These are phyloP conservation scores for Chloropsis cyanopogon DNA, from an alignment of 2,113 vertebrate species.

Conservation along the genomic window DNA sequence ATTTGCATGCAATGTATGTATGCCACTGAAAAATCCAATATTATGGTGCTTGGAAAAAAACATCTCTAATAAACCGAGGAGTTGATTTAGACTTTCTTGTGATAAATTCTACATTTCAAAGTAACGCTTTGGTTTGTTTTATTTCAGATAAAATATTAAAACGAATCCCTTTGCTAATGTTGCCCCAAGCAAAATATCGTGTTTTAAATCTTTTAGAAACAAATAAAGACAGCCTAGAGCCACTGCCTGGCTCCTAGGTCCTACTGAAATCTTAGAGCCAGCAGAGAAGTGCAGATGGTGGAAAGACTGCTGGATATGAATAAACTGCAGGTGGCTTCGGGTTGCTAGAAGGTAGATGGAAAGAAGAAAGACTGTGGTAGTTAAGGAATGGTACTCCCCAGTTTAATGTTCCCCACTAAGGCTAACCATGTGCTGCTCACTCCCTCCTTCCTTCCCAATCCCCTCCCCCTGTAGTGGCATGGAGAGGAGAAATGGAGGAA, in stretches of 20 bases:
- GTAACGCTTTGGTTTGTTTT: neutral
- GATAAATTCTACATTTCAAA: neutral
- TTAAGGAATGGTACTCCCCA: neutral
- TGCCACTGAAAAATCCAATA: neutral
- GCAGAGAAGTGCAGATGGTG: neutral
- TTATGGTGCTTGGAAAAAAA: neutral
- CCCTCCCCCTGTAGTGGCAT: rapidly evolving
- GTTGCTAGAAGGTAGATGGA: neutral
- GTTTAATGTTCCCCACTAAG: neutral
- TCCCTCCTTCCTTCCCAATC: no score
- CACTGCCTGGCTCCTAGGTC: neutral
- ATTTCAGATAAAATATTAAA: neutral
- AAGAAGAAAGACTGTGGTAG: neutral
- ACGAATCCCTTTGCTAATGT: neutral
- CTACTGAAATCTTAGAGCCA: neutral
- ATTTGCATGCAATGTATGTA: neutral
- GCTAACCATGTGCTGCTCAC: rapidly evolving
- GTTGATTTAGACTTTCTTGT: neutral
- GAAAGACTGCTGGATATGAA: neutral
- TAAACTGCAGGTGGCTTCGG: neutral
- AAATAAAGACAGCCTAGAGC: neutral
- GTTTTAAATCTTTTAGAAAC: neutral
- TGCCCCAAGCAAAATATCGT: neutral
- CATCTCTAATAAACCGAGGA: neutral
- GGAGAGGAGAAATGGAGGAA: neutral